Evolutionary conservation across 1,140 invertebrate genomes (phyloP).

Genomic region (Condylostylus longicornis): DNA sequence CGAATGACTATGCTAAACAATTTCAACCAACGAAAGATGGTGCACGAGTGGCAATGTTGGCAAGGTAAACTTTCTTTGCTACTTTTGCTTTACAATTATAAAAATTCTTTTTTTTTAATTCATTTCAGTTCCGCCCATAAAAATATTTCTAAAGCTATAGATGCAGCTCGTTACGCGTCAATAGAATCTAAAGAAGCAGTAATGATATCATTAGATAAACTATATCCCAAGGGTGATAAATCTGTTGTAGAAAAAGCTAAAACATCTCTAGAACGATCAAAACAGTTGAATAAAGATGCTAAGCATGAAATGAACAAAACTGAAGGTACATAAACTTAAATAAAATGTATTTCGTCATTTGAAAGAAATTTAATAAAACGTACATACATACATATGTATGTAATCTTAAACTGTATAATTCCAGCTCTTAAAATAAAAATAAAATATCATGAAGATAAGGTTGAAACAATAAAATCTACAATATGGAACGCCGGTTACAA

Average conservation of each 20-base stretch:
- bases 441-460: slow-evolving; percentile 32
- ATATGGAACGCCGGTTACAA: slow-evolving; percentile 37
- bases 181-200: slow-evolving; percentile 41
- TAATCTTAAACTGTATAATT: no score
- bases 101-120: slow-evolving; percentile 3
- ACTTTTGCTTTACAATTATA: background rate
- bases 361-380: background rate
- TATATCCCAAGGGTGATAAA: slow-evolving; percentile 29
- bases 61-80: slow-evolving; percentile 28
- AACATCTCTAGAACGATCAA: slow-evolving; percentile 31
- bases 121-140: slow-evolving; percentile 56
- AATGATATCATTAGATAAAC: slow-evolving; percentile 19
- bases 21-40: slow-evolving; percentile 29
- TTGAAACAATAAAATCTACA: slow-evolving; percentile 34
- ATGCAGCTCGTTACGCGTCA: slow-evolving; percentile 46
- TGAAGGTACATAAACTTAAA: slow-evolving; percentile 21
- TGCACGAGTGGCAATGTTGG: slow-evolving; percentile 26
- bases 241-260: slow-evolving; percentile 34
- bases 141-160: slow-evolving; percentile 54
- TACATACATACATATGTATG: no score
- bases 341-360: background rate
- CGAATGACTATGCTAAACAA: slow-evolving; percentile 40
- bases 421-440: slow-evolving; percentile 25
- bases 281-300: slow-evolving; percentile 30
- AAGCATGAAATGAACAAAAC: slow-evolving; percentile 33